Base-by-base conservation (phyloP, 92 coral and sea anemone genomes). In the Epizoanthus rinbou region DNA sequence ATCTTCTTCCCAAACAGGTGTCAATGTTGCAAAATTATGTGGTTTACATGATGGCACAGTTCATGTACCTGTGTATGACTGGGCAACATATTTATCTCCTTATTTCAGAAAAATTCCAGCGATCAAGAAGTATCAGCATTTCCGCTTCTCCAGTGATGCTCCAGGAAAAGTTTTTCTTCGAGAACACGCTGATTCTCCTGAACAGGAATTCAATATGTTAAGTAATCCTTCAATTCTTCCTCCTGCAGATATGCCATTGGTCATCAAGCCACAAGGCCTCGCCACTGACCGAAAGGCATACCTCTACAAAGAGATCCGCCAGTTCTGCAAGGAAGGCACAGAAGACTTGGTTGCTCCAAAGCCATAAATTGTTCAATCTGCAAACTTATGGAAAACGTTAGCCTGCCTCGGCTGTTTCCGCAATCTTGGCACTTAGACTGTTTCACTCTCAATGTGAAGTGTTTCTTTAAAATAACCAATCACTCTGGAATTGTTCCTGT, bases 1-100 rank as follows among this genome's bases (percentile, higher is more conserved):
- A 57, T 45, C 85, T 23, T 79, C 89, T 9, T 80, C 76, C 4
- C 81, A 80, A 1, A 81, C 81, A 5, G 64, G 79, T 9, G 85
- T 88, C 5, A 88, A 85, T 23, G 79, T 45, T 22, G 88, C 88
- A 0, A 82, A 91, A 45, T 85, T 86, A 18, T 88, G 84, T 18
- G 92, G 95, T 25, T 43, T 78, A 17, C 95, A 91, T 76, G 84
- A 91, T 69, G 92, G 87, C 3, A 84, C 80, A 45, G 87, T 86
- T 0, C 57, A 78, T 25, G 89, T 86, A 25, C 90, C 90, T 11
- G 81, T 80, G 39, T 91, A 91, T 39, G 92, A 91, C 74, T 91
- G 95, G 95, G 69, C 85, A 8, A 3, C 59, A 6, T 84, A 59
- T 50, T 79, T 90, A 6, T 68, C 64, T 10, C 59, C 24, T 31